These are phyloP conservation scores for Pangasius macronema DNA, from an alignment of 2,797 vertebrate species.

Conservation along the genomic window DNA sequence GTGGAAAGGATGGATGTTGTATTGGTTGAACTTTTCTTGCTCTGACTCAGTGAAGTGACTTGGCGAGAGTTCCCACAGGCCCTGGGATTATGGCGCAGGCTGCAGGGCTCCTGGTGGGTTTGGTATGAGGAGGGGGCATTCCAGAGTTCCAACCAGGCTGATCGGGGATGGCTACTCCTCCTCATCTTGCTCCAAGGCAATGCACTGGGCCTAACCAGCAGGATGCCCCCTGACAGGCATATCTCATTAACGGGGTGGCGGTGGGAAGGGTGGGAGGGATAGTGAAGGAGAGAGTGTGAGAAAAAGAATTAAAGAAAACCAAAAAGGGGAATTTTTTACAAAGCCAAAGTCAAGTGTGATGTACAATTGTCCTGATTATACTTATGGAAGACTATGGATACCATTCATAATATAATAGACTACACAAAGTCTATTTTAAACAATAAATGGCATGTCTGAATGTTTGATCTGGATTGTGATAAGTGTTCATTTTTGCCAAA, in stretches of 20 bases:
- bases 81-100: constrained; percentile 52
- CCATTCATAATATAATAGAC: not conserved
- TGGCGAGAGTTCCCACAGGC: constrained; percentile 55
- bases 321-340: constrained; percentile 1
- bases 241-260: constrained; percentile 66
- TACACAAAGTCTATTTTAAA: not conserved
- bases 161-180: constrained; percentile 70
- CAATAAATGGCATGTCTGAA: not conserved
- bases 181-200: constrained; percentile 68
- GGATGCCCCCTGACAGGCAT: constrained; percentile 74
- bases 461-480: not conserved
- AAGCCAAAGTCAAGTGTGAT: constrained; percentile 16
- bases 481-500: not conserved
- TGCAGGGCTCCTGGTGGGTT: constrained; percentile 59
- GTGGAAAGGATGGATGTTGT: constrained; percentile 41
- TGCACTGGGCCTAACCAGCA: constrained; percentile 67
- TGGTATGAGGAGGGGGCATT: constrained; percentile 68
- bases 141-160: constrained; percentile 77
- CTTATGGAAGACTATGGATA: not conserved
- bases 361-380: constrained; percentile 6
- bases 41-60: constrained; percentile 17
- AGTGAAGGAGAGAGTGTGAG: constrained; percentile 52
- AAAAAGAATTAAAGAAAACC: constrained; percentile 53
- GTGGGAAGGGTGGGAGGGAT: constrained; percentile 38
- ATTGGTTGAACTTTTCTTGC: constrained; percentile 34